These are phyloP conservation scores for Corythornis vintsioides DNA, from an alignment of 2,113 vertebrate species.

Conservation along the genomic window DNA sequence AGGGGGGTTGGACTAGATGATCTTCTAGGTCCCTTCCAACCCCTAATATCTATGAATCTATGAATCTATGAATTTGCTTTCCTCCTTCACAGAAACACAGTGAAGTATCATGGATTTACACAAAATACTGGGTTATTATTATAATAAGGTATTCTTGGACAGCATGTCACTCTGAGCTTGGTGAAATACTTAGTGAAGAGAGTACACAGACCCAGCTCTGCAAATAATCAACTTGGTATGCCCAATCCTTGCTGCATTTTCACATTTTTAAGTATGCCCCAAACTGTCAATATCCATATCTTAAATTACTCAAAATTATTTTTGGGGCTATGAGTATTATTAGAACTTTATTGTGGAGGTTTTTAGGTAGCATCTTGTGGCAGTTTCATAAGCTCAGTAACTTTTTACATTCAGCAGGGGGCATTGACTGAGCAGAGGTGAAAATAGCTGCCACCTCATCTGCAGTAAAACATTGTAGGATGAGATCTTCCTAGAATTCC, in stretches of 20 bases:
- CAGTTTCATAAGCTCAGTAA: not conserved
- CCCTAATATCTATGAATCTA: too few relatives aligned
- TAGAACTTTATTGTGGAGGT: not conserved
- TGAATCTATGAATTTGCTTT: too few relatives aligned
- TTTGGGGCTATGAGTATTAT: not conserved
- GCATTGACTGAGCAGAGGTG: not conserved
- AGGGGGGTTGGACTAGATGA: too few relatives aligned
- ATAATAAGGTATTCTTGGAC: not conserved
- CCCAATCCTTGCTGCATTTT: not conserved
- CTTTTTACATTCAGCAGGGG: not conserved
- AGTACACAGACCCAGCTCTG: not conserved
- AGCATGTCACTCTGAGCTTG: not conserved
- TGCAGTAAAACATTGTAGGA: not conserved
- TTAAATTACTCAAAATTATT: not conserved
- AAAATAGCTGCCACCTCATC: not conserved
- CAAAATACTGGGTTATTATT: not conserved
- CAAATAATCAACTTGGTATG: not conserved
- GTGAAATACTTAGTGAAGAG: not conserved
- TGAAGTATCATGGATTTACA: not conserved
- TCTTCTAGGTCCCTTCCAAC: too few relatives aligned
- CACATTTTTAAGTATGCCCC: not conserved
- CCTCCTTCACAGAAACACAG: not conserved
- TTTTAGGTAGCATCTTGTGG: not conserved
- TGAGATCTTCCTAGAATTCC: not conserved
- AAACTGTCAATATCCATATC: not conserved